Base-by-base conservation (phyloP, 2,797 vertebrate genomes). In the Phyllotis vaccarum region DNA sequence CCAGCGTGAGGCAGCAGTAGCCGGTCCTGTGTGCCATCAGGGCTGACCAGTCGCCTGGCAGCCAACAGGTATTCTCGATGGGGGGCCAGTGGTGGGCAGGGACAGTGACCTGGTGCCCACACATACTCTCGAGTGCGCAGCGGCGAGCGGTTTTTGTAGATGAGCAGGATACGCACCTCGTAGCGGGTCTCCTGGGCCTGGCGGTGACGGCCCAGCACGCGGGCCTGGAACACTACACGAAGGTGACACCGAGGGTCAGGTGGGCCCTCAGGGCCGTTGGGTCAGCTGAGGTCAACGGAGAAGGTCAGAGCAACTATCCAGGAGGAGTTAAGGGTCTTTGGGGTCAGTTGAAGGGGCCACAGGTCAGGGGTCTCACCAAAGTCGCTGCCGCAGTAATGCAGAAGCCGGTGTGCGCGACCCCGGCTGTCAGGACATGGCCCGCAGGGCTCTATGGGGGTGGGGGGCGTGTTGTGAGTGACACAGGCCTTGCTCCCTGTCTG, bases 351-450 rank as follows among this genome's bases (percentile, higher is more conserved):
- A 17, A 68, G 54, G n/a, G 56, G 29, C 54, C 37, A 81, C 31
- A 46, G 80, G 29, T 24, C 17, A 11, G 46, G 40, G 10, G 1
- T 52, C 98, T 98, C 98, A 99, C 99, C 99, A 0, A 99, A 99
- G 95, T 99, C 99, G 16, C 98, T 98, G 91, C 96, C 81, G 92
- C 99, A 99, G 80, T 98, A 98, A 76, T 99, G 98, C 6, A 90
- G 96, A 70, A 98, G 93, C 75, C 98, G 98, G 96, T 98, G 98
- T 27, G 98, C 98, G 1, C 98, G 98, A 4, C 98, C 98, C 12
- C 98, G 98, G 81, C 98, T 80, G 2, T 96, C 97, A 1, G 93
- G 97, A 70, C 99, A 99, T 34, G 95, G 83, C 49, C 97, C 76
- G 49, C 99, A 99, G 74, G 56, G 92, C 46, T 94, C 98, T 99